A percentile compares a stretch with the other conserved stretches of the same genome.
phyloP scores from a whole-genome alignment of 2,888 invertebrate species.

The Diaprepes abbreviatus region DNA sequence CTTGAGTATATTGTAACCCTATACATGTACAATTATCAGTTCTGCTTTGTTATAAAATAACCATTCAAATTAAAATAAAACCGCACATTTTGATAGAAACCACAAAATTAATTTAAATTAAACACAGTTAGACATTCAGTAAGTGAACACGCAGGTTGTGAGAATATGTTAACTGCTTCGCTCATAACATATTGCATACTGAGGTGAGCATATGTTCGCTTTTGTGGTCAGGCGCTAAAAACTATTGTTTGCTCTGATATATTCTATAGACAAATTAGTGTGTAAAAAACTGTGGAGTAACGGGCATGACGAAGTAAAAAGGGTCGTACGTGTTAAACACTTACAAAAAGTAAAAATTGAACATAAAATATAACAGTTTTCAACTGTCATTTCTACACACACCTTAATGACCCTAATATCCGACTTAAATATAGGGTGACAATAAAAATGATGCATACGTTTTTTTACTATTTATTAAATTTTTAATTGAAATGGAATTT shows the following conservation, averaged over 20 bases:
- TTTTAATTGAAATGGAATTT: too few species aligned
- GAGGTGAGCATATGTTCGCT: slow-evolving; percentile 39
- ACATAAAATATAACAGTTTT: too few species aligned
- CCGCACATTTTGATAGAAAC: slow-evolving; percentile 19
- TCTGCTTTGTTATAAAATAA: not conserved
- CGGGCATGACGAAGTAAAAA: slow-evolving; percentile 57
- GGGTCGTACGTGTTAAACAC: too few species aligned
- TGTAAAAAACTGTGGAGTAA: slow-evolving; percentile 59
- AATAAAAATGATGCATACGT: too few species aligned
- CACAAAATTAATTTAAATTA: slow-evolving; percentile 33
- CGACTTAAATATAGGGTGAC: too few species aligned
- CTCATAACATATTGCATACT: slow-evolving; percentile 35
- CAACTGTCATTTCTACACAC: too few species aligned
- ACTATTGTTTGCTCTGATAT: slow-evolving; percentile 34
- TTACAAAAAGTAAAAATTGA: too few species aligned
- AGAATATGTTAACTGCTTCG: slow-evolving; percentile 1
- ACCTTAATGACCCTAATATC: too few species aligned
- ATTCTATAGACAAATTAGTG: slow-evolving; percentile 64
- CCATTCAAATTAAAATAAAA: slow-evolving; percentile 1
- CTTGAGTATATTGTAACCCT: too few species aligned
- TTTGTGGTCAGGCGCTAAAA: slow-evolving; percentile 31
- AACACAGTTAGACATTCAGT: slow-evolving; percentile 25
- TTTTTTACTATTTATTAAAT: too few species aligned
- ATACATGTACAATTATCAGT: not conserved
- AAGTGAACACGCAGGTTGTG: slow-evolving; percentile 29